Percentiles rank a stretch among this genome's conserved stretches.
These are phyloP conservation scores for Heteromormyrus szaboi DNA, from an alignment of 2,797 vertebrate species.

Conservation along the genomic window DNA sequence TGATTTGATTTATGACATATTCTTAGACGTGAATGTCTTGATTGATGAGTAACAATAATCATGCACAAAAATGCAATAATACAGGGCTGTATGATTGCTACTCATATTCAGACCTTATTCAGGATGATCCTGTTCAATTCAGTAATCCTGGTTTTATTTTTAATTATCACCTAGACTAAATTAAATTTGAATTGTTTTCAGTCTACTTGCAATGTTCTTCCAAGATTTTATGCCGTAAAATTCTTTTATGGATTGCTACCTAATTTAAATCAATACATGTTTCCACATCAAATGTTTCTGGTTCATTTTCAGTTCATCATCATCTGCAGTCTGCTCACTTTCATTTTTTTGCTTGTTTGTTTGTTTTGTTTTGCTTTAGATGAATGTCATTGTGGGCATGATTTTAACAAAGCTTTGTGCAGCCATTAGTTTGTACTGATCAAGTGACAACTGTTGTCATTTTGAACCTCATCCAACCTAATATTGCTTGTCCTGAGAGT, in stretches of 20 bases:
- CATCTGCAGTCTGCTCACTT: neutral
- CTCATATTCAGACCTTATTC: neutral
- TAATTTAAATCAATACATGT: neutral
- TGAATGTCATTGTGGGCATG: neutral
- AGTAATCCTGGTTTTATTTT: neutral
- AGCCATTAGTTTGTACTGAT: neutral
- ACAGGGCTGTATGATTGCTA: neutral
- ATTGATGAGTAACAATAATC: neutral
- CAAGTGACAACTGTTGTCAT: neutral
- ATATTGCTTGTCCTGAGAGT: neutral
- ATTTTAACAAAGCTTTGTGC: neutral
- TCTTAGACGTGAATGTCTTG: neutral
- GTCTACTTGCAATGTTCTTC: neutral
- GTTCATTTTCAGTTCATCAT: neutral
- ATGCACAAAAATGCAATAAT: neutral
- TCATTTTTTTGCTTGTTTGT: neutral
- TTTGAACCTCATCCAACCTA: neutral
- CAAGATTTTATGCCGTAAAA: neutral
- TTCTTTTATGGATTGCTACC: neutral
- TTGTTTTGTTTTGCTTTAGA: neutral
- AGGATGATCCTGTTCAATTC: neutral
- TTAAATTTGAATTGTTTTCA: neutral
- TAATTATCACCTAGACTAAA: neutral
- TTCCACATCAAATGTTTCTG: neutral
- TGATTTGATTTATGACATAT: neutral